Base-by-base conservation (phyloP, 2,113 vertebrate species). In the Nyctibius bracteatus region DNA sequence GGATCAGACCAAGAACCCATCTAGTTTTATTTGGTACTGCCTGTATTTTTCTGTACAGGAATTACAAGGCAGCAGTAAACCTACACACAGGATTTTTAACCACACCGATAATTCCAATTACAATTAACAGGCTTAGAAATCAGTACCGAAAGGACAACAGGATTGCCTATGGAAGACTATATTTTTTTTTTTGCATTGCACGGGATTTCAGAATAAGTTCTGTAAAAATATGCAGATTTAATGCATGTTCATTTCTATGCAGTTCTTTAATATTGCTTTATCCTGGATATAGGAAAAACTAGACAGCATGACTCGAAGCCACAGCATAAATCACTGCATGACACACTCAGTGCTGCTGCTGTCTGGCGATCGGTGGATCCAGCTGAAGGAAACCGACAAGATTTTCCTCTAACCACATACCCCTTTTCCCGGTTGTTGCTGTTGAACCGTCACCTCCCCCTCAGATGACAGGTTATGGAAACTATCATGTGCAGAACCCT, bases 321-420 rank as follows among this genome's bases (percentile, higher is more conserved):
- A 15, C 35, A 81, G n/a, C 10, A 20, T 5, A 85, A 72, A 30
- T 55, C 54, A 43, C 51, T 31, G 10, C 8, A 37, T 39, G 14
- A 8, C 0, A 1, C 3, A 0, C 24, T 52, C 1, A 0, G 10
- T 30, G 58, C 27, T 70, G 58, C 55, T 92, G 47, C 47, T 86
- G 46, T 16, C 55, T n/a, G 37, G 59, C 1, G 1, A 46, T 44
- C 0, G 0, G 10, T 28, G 14, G 18, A n/a, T 68, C 13, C 2
- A 2, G 14, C 27, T 59, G 57, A 59, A 75, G 54, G 22, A 33
- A 49, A 52, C 23, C 1, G 1, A 44, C 52, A 65, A 57, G 21
- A 57, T 47, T 78, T 52, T 6, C 24, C 16, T 67, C 33, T 28
- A 55, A 37, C 18, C 28, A 62, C 47, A 70, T 8, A 58, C 14